Conservation (phyloP, 2,797 vertebrate species). For the Amblyraja radiata region DNA sequence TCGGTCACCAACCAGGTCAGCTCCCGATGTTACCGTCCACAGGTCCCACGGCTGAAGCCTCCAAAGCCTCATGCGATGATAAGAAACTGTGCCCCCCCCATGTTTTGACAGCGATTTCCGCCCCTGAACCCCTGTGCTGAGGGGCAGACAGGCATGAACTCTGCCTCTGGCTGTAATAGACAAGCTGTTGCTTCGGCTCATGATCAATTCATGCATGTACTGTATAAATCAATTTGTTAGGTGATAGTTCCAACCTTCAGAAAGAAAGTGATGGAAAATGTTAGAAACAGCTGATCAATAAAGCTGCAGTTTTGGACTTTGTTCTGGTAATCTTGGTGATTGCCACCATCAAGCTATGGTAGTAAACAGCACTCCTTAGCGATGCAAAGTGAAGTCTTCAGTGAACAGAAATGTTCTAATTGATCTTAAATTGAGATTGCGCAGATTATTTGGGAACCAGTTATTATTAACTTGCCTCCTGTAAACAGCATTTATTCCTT, state of each 20-base stretch:
- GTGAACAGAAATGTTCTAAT: background rate
- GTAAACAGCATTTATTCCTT: background rate
- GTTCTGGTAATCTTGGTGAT: conserved; percentile 5
- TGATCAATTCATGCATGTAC: conserved; percentile 1
- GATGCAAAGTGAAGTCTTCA: background rate
- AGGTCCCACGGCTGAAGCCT: no score
- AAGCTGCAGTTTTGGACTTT: background rate
- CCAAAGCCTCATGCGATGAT: no score
- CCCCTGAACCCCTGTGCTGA: background rate
- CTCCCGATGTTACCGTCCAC: no score
- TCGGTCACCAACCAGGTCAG: no score
- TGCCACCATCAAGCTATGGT: background rate
- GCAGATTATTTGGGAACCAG: background rate
- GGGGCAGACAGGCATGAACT: background rate
- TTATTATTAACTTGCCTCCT: background rate
- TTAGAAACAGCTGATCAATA: background rate
- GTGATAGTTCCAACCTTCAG: background rate
- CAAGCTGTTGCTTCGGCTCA: background rate
- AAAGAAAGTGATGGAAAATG: conserved; percentile 10
- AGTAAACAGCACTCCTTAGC: background rate
- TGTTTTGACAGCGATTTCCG: no score
- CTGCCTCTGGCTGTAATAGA: background rate
- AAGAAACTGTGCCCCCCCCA: no score
- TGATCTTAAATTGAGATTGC: conserved; percentile 24
- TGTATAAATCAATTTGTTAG: background rate